Evolutionary conservation across 2,113 vertebrate species (phyloP).

Genomic region (Setophaga kirtlandii): DNA sequence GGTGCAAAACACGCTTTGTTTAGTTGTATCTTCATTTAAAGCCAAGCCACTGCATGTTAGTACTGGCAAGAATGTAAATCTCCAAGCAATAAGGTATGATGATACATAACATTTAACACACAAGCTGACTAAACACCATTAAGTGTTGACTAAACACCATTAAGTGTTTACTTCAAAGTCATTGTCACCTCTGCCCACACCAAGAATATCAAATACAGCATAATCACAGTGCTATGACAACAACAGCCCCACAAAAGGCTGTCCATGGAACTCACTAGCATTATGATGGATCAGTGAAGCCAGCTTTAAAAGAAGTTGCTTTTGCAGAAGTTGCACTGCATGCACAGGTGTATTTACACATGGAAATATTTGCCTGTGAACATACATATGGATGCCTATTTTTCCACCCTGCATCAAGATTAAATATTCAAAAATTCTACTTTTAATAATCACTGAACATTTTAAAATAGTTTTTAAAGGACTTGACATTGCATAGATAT

Average conservation of each 20-base stretch:
- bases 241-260: neutral
- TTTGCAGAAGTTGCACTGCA: neutral
- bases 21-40: neutral
- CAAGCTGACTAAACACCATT: neutral
- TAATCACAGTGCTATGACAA: neutral
- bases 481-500: neutral
- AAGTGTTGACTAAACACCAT: neutral
- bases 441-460: neutral
- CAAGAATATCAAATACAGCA: neutral
- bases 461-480: neutral
- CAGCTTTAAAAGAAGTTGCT: neutral
- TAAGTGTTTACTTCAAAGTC: neutral
- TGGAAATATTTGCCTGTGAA: neutral
- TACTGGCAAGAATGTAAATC: neutral
- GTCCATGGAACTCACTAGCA: neutral
- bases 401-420: neutral
- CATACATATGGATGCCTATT: fast-evolving
- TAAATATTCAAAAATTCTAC: neutral
- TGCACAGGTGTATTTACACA: fast-evolving
- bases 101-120: neutral
- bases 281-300: neutral
- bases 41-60: neutral
- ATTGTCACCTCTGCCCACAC: constrained; percentile 13
- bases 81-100: neutral
- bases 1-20: neutral